Evolutionary conservation across 1,140 invertebrate genomes (phyloP).

Genomic region (Maconellicoccus hirsutus): DNA sequence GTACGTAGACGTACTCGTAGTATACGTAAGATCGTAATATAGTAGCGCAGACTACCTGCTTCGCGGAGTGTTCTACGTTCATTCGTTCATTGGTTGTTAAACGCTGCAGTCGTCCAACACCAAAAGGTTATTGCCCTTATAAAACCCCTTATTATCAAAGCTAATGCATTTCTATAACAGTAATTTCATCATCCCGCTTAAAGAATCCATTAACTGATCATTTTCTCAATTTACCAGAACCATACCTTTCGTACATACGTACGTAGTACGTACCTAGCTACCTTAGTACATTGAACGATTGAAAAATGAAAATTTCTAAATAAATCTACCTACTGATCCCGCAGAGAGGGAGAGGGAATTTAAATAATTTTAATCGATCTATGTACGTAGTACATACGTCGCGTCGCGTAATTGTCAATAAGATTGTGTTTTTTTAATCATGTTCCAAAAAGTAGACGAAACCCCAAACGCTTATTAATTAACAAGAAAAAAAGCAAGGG

Average conservation of each 20-base stretch:
- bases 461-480: too few species aligned
- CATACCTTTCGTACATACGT: conserved; percentile 1
- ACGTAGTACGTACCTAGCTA: too few species aligned
- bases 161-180: conserved; percentile 9
- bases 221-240: not conserved
- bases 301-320: too few species aligned
- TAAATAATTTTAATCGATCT: too few species aligned
- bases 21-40: not conserved
- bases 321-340: too few species aligned
- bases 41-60: not conserved
- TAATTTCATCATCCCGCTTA: conserved; percentile 3
- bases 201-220: not conserved
- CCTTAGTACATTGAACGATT: too few species aligned
- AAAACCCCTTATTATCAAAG: conserved; percentile 9
- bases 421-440: too few species aligned
- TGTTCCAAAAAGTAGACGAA: too few species aligned
- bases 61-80: not conserved
- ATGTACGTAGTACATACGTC: too few species aligned
- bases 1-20: not conserved
- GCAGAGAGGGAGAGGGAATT: too few species aligned
- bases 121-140: conserved; percentile 4
- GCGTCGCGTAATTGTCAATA: too few species aligned
- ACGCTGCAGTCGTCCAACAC: not conserved
- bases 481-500: too few species aligned
- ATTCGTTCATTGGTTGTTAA: not conserved